Evolutionary conservation across 2,113 vertebrate genomes (phyloP).

Genomic region (Calidris pygmaea): DNA sequence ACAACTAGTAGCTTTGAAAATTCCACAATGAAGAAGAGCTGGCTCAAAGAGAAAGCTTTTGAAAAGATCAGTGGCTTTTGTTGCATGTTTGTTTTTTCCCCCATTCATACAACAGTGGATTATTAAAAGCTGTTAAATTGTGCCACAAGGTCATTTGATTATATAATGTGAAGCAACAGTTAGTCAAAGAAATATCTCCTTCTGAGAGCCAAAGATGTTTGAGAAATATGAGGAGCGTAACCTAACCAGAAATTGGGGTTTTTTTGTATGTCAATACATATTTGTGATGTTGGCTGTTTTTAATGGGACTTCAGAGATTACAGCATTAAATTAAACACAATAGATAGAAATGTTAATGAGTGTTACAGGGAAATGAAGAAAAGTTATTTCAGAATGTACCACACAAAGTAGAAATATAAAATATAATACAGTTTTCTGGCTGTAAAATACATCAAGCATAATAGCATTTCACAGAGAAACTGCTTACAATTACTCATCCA

Average conservation of each 20-base stretch:
- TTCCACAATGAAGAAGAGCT: neutral
- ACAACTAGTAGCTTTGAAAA: neutral
- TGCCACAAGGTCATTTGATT: neutral
- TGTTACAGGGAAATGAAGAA: neutral
- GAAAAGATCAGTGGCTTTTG: neutral
- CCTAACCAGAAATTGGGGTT: neutral
- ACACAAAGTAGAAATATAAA: conserved; percentile 9
- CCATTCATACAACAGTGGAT: neutral
- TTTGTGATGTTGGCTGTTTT: neutral
- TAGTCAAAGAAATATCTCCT: neutral
- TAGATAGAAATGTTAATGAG: conserved; percentile 18
- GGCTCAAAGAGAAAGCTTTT: neutral
- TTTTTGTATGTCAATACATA: neutral
- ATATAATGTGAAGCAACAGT: neutral
- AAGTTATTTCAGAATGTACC: neutral
- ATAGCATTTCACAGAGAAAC: neutral
- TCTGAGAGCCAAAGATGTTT: neutral
- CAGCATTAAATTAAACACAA: conserved; percentile 29
- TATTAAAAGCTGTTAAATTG: neutral
- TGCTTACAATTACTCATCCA: conserved; percentile 24
- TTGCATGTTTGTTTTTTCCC: neutral
- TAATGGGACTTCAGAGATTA: conserved; percentile 3
- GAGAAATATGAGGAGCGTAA: neutral
- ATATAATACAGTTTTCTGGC: neutral
- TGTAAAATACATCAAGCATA: conserved; percentile 21